Conservation (phyloP, 2,888 invertebrate species). For the Morpho deidamia region DNA sequence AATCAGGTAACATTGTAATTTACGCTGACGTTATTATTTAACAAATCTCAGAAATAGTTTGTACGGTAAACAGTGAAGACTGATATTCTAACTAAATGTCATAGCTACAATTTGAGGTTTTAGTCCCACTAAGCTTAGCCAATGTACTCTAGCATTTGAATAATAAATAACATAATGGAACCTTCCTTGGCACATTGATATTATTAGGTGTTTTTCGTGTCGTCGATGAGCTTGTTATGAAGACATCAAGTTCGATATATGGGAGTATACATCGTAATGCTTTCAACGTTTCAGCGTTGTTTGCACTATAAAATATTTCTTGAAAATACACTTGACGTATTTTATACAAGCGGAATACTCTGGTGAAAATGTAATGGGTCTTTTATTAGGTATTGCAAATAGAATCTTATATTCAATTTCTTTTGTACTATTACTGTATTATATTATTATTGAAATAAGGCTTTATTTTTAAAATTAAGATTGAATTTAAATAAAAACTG, state of each 20-base stretch:
- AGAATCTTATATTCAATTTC: too few relatives aligned
- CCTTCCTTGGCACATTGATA: slow-evolving; percentile 9
- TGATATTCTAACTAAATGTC: neutral
- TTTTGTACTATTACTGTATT: too few relatives aligned
- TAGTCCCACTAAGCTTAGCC: too few relatives aligned
- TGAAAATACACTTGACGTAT: slow-evolving; percentile 28
- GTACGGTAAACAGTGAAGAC: too few relatives aligned
- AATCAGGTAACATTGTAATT: too few relatives aligned
- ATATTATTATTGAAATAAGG: too few relatives aligned
- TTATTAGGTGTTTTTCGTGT: slow-evolving; percentile 33
- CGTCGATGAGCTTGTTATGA: slow-evolving; percentile 40
- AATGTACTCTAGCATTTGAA: neutral
- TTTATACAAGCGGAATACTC: neutral
- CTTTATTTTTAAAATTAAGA: too few relatives aligned
- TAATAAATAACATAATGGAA: slow-evolving; percentile 5
- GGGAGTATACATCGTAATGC: slow-evolving; percentile 27
- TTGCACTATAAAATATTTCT: slow-evolving; percentile 28
- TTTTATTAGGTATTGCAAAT: neutral
- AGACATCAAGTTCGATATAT: slow-evolving; percentile 28
- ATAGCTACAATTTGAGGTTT: too few relatives aligned
- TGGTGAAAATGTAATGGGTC: slow-evolving; percentile 1
- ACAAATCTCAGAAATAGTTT: too few relatives aligned
- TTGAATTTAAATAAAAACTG: too few relatives aligned
- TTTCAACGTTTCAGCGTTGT: slow-evolving; percentile 31
- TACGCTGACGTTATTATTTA: too few relatives aligned